Base-by-base conservation (phyloP, 1,140 invertebrate genomes). In the Macrobrachium rosenbergii region DNA sequence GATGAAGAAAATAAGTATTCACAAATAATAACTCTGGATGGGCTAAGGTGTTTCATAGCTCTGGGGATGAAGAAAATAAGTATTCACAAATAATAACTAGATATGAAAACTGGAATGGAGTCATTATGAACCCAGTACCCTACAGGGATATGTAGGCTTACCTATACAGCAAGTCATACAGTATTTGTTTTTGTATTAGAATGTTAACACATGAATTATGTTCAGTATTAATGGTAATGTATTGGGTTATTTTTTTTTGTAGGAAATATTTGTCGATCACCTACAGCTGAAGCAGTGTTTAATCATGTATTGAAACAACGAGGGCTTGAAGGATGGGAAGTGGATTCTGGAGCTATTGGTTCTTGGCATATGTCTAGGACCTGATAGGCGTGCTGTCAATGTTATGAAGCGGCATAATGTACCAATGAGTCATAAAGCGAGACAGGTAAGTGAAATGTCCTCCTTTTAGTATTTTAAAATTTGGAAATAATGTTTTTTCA, bases 211-310 rank as follows among this genome's bases (percentile, higher is more conserved):
- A 8, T 52, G 52, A 52, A 37, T 37, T 37, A 37, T 37, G 28
- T 37, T 37, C 7, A 52, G 52, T 52, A 52, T 37, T 37, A 37
- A 3, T 52, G 12, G 52, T 52, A 52, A 52, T 10, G 8, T 12
- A 52, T 52, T 10, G 52, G 12, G 12, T 52, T 12, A 52, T 52
- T 52, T 52, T 52, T 52, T 52, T 52, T 90, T 90, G 87, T 94
- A 92, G 97, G 97, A 19, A 98, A 98, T 91, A 98, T 98, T 90
- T 99, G 97, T 91, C 94, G 98, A 14, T 98, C 97, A 16, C 97
- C 98, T 10, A 98, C 98, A 88, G 97, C 97, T 21, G 97, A 98
- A 92, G 97, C 96, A 12, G 96, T 98, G 0, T 98, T 98, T 92
- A 92, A 93, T 52, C 94, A 97, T 89, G 91, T 94, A 12, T 92